Evolutionary conservation across 2,888 invertebrate genomes (phyloP).

Genomic region (Gymnosoma rotundatum): DNA sequence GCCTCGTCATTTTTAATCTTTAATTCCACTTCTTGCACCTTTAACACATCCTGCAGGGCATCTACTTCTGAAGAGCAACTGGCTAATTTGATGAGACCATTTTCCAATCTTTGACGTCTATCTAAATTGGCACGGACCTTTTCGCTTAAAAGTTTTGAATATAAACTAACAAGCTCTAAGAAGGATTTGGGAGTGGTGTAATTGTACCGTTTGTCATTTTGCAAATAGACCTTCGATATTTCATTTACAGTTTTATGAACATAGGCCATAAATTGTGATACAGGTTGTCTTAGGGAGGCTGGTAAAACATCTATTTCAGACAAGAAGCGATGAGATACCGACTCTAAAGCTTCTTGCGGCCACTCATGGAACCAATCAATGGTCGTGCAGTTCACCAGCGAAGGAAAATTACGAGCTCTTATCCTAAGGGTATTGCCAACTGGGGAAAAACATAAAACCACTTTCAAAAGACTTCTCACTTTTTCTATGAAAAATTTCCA

Average conservation of each 20-base stretch:
- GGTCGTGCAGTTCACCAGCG: conserved; percentile 94
- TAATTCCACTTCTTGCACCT: conserved; percentile 90
- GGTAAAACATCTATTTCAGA: conserved; percentile 86
- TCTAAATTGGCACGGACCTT: conserved; percentile 88
- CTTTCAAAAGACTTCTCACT: conserved; percentile 89
- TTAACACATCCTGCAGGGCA: conserved; percentile 88
- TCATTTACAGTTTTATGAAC: conserved; percentile 94
- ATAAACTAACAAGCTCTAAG: conserved; percentile 94
- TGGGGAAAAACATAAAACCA: conserved; percentile 95
- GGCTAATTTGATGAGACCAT: conserved; percentile 93
- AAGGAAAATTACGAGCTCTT: conserved; percentile 95
- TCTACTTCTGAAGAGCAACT: conserved; percentile 94
- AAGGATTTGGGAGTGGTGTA: conserved; percentile 98
- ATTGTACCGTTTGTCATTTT: conserved; percentile 94
- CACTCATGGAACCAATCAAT: conserved; percentile 99
- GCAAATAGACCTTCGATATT: conserved; percentile 90
- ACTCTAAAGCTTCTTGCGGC: conserved; percentile 95
- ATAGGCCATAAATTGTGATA: conserved; percentile 94
- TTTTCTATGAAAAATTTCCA: conserved; percentile 97
- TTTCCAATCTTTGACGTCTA: conserved; percentile 91
- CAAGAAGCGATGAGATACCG: conserved; percentile 93
- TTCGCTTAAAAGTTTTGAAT: conserved; percentile 87
- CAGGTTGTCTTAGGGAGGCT: conserved; percentile 84
- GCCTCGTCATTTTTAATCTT: conserved; percentile 95
- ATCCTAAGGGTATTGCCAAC: conserved; percentile 94